These are phyloP conservation scores for Microctenopoma steveboyesi DNA, from an alignment of 2,797 vertebrate genomes.

Conservation along the genomic window DNA sequence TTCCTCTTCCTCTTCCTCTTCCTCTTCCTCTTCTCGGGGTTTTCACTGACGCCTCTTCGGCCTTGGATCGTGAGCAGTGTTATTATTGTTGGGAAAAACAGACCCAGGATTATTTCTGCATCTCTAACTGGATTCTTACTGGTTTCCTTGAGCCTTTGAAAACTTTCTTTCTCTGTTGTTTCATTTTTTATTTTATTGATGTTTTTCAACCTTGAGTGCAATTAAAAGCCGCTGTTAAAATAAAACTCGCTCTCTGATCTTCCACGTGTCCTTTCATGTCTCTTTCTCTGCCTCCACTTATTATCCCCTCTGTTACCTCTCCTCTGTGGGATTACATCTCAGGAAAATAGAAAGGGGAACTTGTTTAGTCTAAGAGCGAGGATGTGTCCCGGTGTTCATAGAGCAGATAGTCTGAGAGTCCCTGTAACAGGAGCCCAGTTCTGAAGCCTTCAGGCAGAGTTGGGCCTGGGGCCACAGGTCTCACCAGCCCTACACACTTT, in stretches of 20 bases:
- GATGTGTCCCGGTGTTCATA: no score
- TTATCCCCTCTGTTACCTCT: background rate
- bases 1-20: no score
- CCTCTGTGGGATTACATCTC: no score
- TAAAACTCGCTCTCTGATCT: background rate
- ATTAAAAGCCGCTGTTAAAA: background rate
- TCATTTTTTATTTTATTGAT: background rate
- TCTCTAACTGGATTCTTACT: background rate
- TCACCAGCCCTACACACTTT: no score
- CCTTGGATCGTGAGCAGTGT: background rate
- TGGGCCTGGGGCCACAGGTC: no score
- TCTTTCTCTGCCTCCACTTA: no score
- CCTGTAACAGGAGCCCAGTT: no score
- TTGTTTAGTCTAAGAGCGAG: no score
- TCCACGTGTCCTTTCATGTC: background rate
- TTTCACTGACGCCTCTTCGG: background rate
- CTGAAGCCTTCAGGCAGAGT: no score
- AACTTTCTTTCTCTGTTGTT: background rate
- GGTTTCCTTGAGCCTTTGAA: background rate
- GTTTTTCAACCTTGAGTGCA: background rate
- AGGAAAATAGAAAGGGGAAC: no score
- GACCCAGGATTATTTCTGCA: background rate
- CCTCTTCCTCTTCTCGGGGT: background rate
- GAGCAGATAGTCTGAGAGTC: no score
- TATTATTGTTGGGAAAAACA: constrained; percentile 1